Evolutionary conservation across 2,113 vertebrate species (phyloP).

Genomic region (Fregata magnificens): DNA sequence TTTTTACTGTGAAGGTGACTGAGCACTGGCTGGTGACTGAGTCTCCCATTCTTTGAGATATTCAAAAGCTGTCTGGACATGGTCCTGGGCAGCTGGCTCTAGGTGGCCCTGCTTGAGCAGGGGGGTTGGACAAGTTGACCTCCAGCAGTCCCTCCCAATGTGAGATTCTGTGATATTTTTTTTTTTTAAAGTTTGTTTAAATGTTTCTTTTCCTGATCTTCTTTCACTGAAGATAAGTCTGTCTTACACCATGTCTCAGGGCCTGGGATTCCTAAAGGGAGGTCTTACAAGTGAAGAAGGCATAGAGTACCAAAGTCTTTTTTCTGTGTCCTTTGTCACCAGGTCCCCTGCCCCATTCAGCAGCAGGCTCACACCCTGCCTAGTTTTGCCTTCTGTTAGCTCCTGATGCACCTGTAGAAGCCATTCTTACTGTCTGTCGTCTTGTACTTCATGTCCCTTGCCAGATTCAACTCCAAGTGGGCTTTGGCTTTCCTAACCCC

Average conservation of each 20-base stretch:
- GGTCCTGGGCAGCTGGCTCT: not conserved
- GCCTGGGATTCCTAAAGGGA: not conserved
- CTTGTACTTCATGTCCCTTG: not conserved
- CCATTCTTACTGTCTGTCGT: not conserved
- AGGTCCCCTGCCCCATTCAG: not conserved
- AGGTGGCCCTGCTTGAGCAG: not conserved
- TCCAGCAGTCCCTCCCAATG: not conserved
- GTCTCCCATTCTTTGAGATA: not conserved
- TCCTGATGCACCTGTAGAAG: not conserved
- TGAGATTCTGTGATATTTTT: not conserved
- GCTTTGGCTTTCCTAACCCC: not conserved
- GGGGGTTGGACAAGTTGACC: not conserved
- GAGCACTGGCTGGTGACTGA: not conserved
- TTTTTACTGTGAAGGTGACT: not conserved
- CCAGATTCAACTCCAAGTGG: not conserved
- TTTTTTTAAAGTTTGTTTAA: not conserved
- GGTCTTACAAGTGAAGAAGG: not conserved
- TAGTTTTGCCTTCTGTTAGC: not conserved
- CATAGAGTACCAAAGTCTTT: not conserved
- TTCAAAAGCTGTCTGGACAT: not conserved
- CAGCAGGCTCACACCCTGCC: not conserved
- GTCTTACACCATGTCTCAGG: not conserved
- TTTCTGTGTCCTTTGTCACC: not conserved
- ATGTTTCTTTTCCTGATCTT: not conserved
- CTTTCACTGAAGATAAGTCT: not conserved